These are phyloP conservation scores for Ardeotis arabs DNA, from an alignment of 2,113 vertebrate genomes.

Conservation along the genomic window DNA sequence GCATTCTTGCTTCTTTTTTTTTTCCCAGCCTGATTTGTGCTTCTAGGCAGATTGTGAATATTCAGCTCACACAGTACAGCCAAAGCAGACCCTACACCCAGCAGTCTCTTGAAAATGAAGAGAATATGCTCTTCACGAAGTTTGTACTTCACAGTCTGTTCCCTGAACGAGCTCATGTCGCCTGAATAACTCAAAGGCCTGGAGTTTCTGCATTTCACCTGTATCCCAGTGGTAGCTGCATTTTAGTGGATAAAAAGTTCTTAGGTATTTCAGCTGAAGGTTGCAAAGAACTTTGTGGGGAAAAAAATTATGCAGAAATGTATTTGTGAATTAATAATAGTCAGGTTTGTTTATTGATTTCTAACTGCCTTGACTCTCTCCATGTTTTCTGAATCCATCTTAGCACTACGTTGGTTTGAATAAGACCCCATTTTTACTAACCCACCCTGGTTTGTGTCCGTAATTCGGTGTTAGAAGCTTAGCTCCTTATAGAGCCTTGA, in stretches of 20 bases:
- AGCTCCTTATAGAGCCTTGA: background rate
- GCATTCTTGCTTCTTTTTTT: background rate
- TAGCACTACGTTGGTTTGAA: background rate
- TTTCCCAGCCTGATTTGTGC: background rate
- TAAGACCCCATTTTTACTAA: background rate
- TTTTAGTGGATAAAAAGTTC: background rate
- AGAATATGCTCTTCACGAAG: background rate
- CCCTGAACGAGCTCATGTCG: background rate
- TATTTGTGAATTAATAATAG: background rate
- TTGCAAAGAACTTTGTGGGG: background rate
- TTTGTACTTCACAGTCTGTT: background rate
- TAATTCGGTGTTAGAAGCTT: background rate
- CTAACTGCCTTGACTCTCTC: background rate
- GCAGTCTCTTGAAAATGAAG: background rate
- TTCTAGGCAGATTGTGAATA: background rate
- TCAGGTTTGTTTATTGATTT: background rate
- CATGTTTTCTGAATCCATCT: background rate
- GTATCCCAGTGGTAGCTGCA: background rate
- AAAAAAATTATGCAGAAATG: background rate
- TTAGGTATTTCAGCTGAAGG: background rate
- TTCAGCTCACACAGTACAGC: background rate
- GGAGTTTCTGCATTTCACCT: background rate
- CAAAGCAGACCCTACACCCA: background rate
- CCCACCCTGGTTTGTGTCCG: background rate
- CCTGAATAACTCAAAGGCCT: background rate